Evolutionary conservation across 2,888 invertebrate species (phyloP), one percentile per base, ranked within the genome.

Genomic region (Drosophila robusta): DNA sequence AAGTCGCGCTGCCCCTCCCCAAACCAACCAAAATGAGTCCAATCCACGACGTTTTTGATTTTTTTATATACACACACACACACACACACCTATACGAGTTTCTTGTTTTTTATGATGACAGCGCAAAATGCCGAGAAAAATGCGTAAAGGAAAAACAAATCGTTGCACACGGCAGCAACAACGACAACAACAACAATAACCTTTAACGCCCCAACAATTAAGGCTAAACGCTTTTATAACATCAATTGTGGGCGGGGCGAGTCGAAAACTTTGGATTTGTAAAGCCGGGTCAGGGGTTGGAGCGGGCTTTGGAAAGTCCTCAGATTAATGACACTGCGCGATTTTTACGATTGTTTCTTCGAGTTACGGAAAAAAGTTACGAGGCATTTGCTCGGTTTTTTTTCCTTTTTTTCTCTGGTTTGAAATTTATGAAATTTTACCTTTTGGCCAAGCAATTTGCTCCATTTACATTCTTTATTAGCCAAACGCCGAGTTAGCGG

Each of bases 391-490:
- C 39, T 38, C 7, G 55, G 45, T 57, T 41, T 45, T 34, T 60
- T 61, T 24, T 18, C 16, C 12, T 22, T 50, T 14, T 34, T 24
- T 29, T 39, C 63, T 54, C 36, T 52, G 41, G 12, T 56, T 56
- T 52, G 49, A 78, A 83, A 88, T 79, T 88, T 88, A 86, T 85
- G 88, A 78, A 85, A 88, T 88, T 88, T 88, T 73, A 85, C 88
- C 85, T 85, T 86, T 85, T 83, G 86, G 74, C 83, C 76, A 67
- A 88, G 76, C 84, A 84, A 85, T 85, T 88, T 88, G 85, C 80
- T 80, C 75, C 88, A 86, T 88, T 88, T 87, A 86, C 87, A 85
- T 85, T 88, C 88, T 88, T 85, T 88, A 88, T 85, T 85, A 85
- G 86, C 88, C 74, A 57, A 80, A 71, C 62, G 69, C 65, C 44